Percentiles rank a stretch among this genome's conserved stretches.
These are phyloP conservation scores for Cephus runcator DNA, from an alignment of 2,888 invertebrate species.

Conservation along the genomic window DNA sequence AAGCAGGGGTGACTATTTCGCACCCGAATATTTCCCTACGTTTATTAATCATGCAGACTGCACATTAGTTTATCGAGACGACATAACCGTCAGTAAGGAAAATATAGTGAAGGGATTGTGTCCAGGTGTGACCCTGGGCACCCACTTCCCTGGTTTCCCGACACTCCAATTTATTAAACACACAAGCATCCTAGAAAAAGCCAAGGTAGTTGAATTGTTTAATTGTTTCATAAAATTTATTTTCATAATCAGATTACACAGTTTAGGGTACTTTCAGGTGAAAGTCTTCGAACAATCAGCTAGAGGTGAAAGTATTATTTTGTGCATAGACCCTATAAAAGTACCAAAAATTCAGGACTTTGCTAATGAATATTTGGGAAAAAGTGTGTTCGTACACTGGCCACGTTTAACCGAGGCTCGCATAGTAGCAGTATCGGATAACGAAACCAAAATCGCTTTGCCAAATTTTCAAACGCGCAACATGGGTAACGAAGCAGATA, in stretches of 20 bases:
- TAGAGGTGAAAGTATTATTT: conserved; percentile 83
- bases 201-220: conserved; percentile 52
- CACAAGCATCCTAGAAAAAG: conserved; percentile 68
- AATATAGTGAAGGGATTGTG: conserved; percentile 77
- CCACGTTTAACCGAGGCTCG: conserved; percentile 91
- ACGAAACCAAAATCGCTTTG: conserved; percentile 49
- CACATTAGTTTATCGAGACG: conserved; percentile 67
- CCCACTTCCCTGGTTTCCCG: conserved; percentile 91
- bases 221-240: conserved; percentile 3
- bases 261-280: conserved; percentile 69
- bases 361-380: conserved; percentile 76
- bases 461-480: conserved; percentile 29
- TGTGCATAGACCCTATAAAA: conserved; percentile 70
- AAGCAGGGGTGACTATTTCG: conserved; percentile 70
- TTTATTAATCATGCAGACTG: conserved; percentile 72
- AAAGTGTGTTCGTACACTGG: conserved; percentile 87
- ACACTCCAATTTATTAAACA: conserved; percentile 88
- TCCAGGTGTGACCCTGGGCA: conserved; percentile 74
- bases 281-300: conserved; percentile 91
- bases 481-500: conserved; percentile 11
- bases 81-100: conserved; percentile 70
- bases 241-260: not conserved
- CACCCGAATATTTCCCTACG: conserved; percentile 74
- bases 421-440: conserved; percentile 74
- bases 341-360: conserved; percentile 67